A percentile compares a stretch with the other conserved stretches of the same genome.
These are phyloP conservation scores for Corythornis vintsioides DNA, from an alignment of 2,113 vertebrate genomes.

Conservation along the genomic window DNA sequence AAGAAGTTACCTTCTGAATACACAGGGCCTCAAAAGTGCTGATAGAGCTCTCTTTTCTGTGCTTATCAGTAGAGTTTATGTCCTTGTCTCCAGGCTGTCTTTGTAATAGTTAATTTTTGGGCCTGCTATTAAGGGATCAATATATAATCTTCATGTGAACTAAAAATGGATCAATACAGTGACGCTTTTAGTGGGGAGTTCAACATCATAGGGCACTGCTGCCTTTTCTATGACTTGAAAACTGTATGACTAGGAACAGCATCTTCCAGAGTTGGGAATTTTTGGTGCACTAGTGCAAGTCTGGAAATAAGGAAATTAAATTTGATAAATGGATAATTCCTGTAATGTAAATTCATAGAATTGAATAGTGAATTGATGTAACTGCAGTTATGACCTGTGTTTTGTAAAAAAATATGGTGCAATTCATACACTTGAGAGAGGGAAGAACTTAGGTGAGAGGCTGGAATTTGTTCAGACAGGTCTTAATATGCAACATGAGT, in stretches of 20 bases:
- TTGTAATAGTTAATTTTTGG: background rate
- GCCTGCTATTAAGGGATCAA: background rate
- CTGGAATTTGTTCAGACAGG: background rate
- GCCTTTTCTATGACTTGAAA: background rate
- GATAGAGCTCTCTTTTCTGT: background rate
- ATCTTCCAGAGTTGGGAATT: background rate
- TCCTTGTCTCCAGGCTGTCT: background rate
- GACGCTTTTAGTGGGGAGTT: background rate
- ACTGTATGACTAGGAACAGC: background rate
- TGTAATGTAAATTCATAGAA: background rate
- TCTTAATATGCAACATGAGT: background rate
- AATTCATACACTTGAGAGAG: background rate
- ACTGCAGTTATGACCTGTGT: background rate
- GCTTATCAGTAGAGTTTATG: background rate
- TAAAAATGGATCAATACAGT: background rate
- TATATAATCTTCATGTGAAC: background rate
- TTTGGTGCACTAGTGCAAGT: fast-evolving
- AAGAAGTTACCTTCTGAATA: background rate
- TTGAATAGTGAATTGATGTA: background rate
- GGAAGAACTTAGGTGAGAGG: background rate
- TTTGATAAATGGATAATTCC: background rate
- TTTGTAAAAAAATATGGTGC: background rate
- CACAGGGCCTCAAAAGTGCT: background rate
- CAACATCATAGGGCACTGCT: fast-evolving
- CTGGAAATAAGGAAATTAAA: background rate